Evolutionary conservation across 2,113 vertebrate genomes (phyloP).

Genomic region (Crotalus horridus): DNA sequence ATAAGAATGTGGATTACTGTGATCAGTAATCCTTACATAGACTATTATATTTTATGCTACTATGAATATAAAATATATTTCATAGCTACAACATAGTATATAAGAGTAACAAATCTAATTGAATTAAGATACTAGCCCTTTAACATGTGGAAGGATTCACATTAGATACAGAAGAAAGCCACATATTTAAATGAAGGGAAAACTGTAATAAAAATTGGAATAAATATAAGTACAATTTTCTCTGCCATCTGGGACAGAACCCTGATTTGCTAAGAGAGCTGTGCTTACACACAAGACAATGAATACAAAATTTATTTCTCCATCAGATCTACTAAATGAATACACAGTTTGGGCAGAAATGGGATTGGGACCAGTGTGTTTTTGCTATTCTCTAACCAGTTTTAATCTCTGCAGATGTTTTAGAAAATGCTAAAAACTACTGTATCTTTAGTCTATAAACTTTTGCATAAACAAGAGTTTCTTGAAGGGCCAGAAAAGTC

Average conservation of each 20-base stretch:
- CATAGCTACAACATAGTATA: not conserved
- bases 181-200: not conserved
- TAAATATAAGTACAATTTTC: not conserved
- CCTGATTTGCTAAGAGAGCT: not conserved
- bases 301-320: not conserved
- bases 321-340: not conserved
- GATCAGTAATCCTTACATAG: not conserved
- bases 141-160: not conserved
- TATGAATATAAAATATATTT: not conserved
- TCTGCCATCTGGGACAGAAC: not conserved
- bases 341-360: not conserved
- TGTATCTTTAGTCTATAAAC: not conserved
- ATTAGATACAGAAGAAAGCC: not conserved
- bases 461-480: not conserved
- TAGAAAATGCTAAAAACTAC: not conserved
- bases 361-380: not conserved
- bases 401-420: not conserved
- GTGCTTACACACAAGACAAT: not conserved
- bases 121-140: not conserved
- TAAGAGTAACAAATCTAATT: not conserved
- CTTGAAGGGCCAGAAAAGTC: not conserved
- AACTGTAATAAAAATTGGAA: not conserved
- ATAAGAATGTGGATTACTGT: not conserved
- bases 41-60: not conserved
- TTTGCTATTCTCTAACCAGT: not conserved